These are phyloP conservation scores for Euthynnus affinis DNA, from an alignment of 2,797 vertebrate genomes.

Conservation along the genomic window DNA sequence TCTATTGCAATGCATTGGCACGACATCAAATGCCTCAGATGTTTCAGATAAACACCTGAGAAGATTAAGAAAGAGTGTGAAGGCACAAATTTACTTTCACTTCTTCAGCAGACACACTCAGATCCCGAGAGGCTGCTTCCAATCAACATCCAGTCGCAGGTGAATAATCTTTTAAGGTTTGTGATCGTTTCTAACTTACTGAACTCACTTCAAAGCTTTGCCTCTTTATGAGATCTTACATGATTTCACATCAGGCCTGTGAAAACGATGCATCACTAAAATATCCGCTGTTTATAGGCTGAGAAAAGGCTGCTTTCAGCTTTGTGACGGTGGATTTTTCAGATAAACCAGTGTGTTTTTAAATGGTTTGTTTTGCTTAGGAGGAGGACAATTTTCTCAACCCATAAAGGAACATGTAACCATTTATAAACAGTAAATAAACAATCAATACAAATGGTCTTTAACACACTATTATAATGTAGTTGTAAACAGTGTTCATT, in stretches of 20 bases:
- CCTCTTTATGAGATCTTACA: background rate
- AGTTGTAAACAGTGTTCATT: too few species aligned
- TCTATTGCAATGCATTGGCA: too few species aligned
- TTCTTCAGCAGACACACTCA: too few species aligned
- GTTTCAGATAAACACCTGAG: background rate
- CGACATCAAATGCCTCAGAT: background rate
- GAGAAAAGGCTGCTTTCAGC: background rate
- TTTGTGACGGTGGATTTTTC: background rate
- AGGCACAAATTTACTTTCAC: background rate
- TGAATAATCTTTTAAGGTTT: background rate
- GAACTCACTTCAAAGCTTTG: background rate
- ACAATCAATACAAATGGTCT: too few species aligned
- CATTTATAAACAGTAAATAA: too few species aligned
- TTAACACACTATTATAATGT: too few species aligned
- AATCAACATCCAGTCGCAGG: background rate
- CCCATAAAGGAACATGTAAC: too few species aligned
- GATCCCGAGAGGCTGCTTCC: background rate
- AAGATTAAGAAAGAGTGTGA: accelerated
- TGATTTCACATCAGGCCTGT: too few species aligned
- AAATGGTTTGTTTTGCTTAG: background rate
- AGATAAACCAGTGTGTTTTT: too few species aligned
- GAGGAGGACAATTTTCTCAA: background rate
- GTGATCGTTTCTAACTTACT: background rate
- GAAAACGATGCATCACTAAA: too few species aligned
- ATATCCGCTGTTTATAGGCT: background rate